Base-by-base conservation (phyloP, 2,888 invertebrate species). In the Drosophila subquinaria region DNA sequence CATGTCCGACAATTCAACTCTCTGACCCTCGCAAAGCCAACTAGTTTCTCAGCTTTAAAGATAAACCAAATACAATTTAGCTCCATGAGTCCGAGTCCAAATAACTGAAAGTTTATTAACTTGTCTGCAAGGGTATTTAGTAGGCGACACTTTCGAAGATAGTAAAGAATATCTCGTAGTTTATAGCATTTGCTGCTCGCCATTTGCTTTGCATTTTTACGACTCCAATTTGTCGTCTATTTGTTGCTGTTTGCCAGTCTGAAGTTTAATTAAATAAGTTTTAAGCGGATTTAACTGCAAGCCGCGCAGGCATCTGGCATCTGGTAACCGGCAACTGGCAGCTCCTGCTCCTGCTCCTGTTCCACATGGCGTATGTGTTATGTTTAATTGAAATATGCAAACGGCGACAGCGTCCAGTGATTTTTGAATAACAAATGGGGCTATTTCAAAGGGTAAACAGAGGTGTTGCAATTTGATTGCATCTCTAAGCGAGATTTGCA, bases 191-290 rank as follows among this genome's bases (percentile, higher is more conserved):
- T 76, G 69, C 60, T 82, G 73, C 48, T 73, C 60, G 79, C 81
- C 75, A 78, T 81, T 87, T 81, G 69, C 82, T 72, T 81, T 86
- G 70, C 85, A 82, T 73, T 88, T 85, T 84, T 80, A 88, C 75
- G 83, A 84, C 70, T 78, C 60, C 60, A 80, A 86, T 84, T 88
- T 81, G 81, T 82, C 72, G 78, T 80, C 69, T 57, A 60, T 67
- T 79, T 70, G 71, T 64, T 71, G 65, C 56, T 63, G 48, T 60
- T 75, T 70, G 76, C 72, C 48, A 27, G 68, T 69, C 67, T 71
- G 57, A 81, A 88, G 79, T 86, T 86, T 87, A 89, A 86, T 86
- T 86, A 84, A 86, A 88, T 86, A 86, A 86, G 86, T 86, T 86
- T 88, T 87, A 86, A 86, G 86, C 89, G 89, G 86, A 88, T 89